These are phyloP conservation scores for Palythoa caribaeorum DNA, from an alignment of 92 coral and sea anemone species.

Conservation along the genomic window DNA sequence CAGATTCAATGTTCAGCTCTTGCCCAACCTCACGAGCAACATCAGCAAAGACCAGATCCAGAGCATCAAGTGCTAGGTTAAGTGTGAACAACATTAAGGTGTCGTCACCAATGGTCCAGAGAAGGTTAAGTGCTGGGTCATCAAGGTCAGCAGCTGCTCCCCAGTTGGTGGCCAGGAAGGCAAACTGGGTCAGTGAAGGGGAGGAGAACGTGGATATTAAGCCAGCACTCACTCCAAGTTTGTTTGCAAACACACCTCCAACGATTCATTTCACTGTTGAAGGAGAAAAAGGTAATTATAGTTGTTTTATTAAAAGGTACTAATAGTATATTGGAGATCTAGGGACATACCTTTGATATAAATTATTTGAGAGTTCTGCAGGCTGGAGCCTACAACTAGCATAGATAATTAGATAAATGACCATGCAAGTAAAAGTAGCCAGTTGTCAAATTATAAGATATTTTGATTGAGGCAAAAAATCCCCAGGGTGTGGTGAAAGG, in stretches of 20 bases:
- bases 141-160: slow-evolving; percentile 27
- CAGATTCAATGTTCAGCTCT: slow-evolving; percentile 63
- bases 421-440: no score
- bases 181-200: slow-evolving; percentile 76
- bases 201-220: slow-evolving; percentile 60
- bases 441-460: no score
- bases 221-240: slow-evolving; percentile 81
- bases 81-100: not conserved
- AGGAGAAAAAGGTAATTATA: slow-evolving; percentile 84
- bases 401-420: no score
- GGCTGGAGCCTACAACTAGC: no score
- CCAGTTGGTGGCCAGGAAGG: slow-evolving; percentile 39
- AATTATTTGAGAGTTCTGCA: no score
- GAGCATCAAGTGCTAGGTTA: slow-evolving; percentile 78
- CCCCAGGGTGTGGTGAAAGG: no score
- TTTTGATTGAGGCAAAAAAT: no score
- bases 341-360: no score
- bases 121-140: slow-evolving; percentile 56
- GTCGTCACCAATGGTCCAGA: not conserved
- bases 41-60: slow-evolving; percentile 67
- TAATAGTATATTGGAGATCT: not conserved
- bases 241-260: slow-evolving; percentile 81
- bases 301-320: not conserved
- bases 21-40: slow-evolving; percentile 65
- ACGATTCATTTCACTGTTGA: slow-evolving; percentile 88